These are phyloP conservation scores for Amazonetta brasiliensis DNA, from an alignment of 2,797 vertebrate genomes.

Conservation along the genomic window DNA sequence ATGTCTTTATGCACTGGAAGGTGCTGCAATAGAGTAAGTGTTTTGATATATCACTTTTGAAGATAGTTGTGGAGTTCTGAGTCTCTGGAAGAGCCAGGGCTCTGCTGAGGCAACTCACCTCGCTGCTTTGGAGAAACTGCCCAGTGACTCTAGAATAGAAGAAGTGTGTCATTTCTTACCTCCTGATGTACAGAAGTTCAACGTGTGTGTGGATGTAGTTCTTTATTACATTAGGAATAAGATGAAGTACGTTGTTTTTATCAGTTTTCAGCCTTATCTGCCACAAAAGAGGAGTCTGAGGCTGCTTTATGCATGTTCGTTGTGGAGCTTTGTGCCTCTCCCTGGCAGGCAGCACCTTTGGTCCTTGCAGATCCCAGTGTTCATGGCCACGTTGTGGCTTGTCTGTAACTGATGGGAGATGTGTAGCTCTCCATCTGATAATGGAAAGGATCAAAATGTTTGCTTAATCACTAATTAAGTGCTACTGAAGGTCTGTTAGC, in stretches of 20 bases:
- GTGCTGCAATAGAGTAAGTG: not conserved
- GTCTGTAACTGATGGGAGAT: not conserved
- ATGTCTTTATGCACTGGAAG: conserved; percentile 28
- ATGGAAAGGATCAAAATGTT: conserved; percentile 24
- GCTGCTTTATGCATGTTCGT: not conserved
- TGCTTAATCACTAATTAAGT: not conserved
- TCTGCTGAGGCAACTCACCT: not conserved
- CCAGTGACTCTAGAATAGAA: not conserved
- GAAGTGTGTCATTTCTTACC: not conserved
- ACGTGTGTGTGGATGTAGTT: not conserved
- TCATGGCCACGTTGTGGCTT: not conserved
- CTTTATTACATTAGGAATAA: not conserved
- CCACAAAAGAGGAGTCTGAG: not conserved
- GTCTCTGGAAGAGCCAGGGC: not conserved
- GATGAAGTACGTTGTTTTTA: not conserved
- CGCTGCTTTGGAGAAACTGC: not conserved
- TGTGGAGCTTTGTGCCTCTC: not conserved
- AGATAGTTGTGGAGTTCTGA: not conserved
- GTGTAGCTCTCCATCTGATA: not conserved
- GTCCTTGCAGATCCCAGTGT: not conserved
- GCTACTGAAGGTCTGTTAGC: not conserved
- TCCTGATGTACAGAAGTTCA: not conserved
- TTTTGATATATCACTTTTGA: not conserved
- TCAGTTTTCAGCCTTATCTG: not conserved
- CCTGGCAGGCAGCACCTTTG: not conserved